Base-by-base conservation (phyloP, 2,888 invertebrate species). In the Maniola hyperantus region DNA sequence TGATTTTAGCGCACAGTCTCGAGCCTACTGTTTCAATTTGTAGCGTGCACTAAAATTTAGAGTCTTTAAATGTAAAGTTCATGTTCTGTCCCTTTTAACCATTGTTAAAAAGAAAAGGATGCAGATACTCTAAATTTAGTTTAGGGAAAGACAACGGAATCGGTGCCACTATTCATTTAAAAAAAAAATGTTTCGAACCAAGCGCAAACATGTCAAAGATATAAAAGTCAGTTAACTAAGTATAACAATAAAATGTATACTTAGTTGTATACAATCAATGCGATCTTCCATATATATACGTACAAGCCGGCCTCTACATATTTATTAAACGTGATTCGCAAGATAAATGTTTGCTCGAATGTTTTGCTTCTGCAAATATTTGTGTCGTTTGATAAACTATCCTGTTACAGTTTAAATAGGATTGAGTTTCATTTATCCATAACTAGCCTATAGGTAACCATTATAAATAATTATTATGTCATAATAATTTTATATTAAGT, bases 281-380 rank as follows among this genome's bases (percentile, higher is more conserved):
- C 26, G 26, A 4, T 44, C 44, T 58, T 58, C 44, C 58, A 26
- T 58, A 10, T 44, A 10, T 44, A n/a, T 44, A n/a, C 34, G 6
- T 8, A 8, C 48, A 7, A 44, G 44, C 33, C 44, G 44, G 58
- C 58, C 58, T 26, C 44, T 11, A 58, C 15, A 44, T 44, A 58
- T 58, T 26, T 44, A 58, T 58, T 10, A n/a, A 46, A 58, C 58
- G 58, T 58, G 58, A 58, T 58, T 46, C 44, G 58, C 44, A 58
- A 55, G 58, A 58, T 58, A 44, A 58, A 46, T 58, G 39, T 55
- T 36, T 39, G 18, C 39, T 55, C 18, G 18, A 33, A 53, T n/a
- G 55, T 36, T 34, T 53, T 55, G 15, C 18, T 39, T 55, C 34
- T 15, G 15, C 11, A 55, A 36, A 18, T 39, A 36, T 36, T 36